A percentile compares a stretch with the other conserved stretches of the same genome.
Evolutionary conservation across 2,888 invertebrate species (phyloP).

Genomic region (Liposcelis brunnea): DNA sequence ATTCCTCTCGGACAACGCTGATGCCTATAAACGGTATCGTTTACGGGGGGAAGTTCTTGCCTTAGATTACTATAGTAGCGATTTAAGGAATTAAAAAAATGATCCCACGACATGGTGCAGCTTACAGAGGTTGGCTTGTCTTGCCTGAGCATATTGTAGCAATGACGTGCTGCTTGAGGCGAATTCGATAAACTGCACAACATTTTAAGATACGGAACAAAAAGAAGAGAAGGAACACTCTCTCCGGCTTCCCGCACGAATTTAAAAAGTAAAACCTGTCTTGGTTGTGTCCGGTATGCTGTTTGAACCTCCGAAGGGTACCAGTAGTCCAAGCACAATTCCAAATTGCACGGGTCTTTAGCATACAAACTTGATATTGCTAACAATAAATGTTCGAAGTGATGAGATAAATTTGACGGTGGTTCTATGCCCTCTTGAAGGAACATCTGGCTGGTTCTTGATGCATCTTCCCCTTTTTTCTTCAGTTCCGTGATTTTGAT

Average conservation of each 20-base stretch:
- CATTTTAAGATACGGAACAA: constrained; percentile 76
- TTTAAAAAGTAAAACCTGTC: constrained; percentile 70
- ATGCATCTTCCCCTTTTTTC: constrained; percentile 75
- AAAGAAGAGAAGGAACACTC: constrained; percentile 62
- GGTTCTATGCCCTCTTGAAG: constrained; percentile 59
- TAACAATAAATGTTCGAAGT: constrained; percentile 69
- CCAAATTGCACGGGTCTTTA: constrained; percentile 48
- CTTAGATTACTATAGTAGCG: constrained; percentile 31
- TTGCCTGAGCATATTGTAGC: constrained; percentile 58
- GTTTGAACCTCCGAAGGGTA: constrained; percentile 32
- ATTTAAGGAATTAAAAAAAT: constrained; percentile 62
- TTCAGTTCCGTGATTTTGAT: constrained; percentile 71
- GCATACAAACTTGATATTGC: constrained; percentile 62
- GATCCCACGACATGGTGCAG: constrained; percentile 56
- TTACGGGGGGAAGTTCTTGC: constrained; percentile 33
- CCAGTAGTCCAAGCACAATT: constrained; percentile 72
- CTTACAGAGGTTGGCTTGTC: constrained; percentile 31
- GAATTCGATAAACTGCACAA: constrained; percentile 64
- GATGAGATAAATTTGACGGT: constrained; percentile 49
- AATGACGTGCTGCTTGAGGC: constrained; percentile 55
- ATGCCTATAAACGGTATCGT: constrained; percentile 45
- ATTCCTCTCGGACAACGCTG: constrained; percentile 42
- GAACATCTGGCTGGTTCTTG: constrained; percentile 58
- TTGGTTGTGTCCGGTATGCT: constrained; percentile 30
- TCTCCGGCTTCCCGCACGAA: constrained; percentile 81